Percentiles rank a stretch among this genome's conserved stretches.
Conservation (phyloP, 2,113 vertebrate species). For the Donacobius atricapilla region DNA sequence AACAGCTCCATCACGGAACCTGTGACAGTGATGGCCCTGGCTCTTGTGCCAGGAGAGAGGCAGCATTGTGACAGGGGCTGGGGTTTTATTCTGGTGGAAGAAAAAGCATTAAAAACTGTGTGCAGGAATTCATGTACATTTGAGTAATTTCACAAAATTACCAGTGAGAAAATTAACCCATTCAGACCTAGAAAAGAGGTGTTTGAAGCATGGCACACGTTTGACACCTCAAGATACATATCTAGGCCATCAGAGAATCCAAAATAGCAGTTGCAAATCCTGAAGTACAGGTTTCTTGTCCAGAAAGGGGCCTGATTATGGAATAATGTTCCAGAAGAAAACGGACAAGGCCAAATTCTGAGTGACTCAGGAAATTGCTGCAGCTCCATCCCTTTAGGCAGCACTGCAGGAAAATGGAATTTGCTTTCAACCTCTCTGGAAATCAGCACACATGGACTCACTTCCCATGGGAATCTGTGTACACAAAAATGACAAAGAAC, state of each 20-base stretch:
- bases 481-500: background rate
- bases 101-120: background rate
- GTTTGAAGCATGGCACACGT: background rate
- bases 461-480: background rate
- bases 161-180: background rate
- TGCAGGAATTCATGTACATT: background rate
- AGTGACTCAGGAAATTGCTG: background rate
- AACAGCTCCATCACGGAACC: background rate
- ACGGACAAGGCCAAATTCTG: background rate
- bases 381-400: background rate
- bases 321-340: background rate
- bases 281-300: background rate
- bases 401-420: background rate
- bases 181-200: background rate
- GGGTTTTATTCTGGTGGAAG: background rate
- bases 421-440: background rate
- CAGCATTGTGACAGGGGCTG: background rate
- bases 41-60: background rate
- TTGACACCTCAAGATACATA: background rate
- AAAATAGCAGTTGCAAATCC: background rate
- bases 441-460: background rate
- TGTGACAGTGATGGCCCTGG: slow-evolving; percentile 28
- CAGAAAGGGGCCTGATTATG: background rate
- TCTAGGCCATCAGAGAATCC: background rate
- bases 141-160: slow-evolving; percentile 13